These are phyloP conservation scores for Antedon bifida DNA, from an alignment of 35 echinoderm and acorn worm genomes.

Conservation along the genomic window DNA sequence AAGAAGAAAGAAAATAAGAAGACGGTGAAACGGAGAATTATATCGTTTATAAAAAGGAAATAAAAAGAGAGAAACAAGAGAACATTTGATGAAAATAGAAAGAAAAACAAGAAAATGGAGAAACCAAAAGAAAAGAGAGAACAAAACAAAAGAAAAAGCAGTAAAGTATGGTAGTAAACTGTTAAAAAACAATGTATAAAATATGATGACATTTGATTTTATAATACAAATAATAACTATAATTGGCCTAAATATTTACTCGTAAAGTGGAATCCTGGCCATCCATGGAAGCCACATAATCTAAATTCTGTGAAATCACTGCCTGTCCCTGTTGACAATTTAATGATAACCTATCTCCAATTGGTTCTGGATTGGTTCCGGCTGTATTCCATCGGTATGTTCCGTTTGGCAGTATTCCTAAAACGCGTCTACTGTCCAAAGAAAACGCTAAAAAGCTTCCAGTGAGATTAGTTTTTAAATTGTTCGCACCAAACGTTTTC, in stretches of 20 bases:
- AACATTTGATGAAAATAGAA: too few relatives aligned
- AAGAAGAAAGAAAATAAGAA: too few relatives aligned
- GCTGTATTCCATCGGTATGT: slow-evolving; percentile 49
- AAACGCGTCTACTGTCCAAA: slow-evolving; percentile 30
- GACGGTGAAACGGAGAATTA: too few relatives aligned
- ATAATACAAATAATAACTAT: too few relatives aligned
- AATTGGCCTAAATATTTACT: slow-evolving; percentile 7
- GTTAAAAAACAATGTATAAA: too few relatives aligned
- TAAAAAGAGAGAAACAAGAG: too few relatives aligned
- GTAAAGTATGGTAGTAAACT: too few relatives aligned
- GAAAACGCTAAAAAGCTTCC: slow-evolving; percentile 39
- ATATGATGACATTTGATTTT: too few relatives aligned
- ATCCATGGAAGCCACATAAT: slow-evolving; percentile 24
- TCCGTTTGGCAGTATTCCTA: slow-evolving; percentile 51
- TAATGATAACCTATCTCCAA: slow-evolving; percentile 30
- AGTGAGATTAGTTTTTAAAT: neutral
- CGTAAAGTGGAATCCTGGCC: slow-evolving; percentile 1
- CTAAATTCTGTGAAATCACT: slow-evolving; percentile 40
- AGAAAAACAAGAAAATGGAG: too few relatives aligned
- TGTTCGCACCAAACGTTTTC: neutral
- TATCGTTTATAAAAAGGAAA: too few relatives aligned
- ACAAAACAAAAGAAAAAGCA: too few relatives aligned
- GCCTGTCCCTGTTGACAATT: slow-evolving; percentile 13
- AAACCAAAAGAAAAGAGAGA: too few relatives aligned
- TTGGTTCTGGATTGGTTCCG: slow-evolving; percentile 23